phyloP scores from a whole-genome alignment of 2,113 vertebrate genomes.

The Peromyscus leucopus region DNA sequence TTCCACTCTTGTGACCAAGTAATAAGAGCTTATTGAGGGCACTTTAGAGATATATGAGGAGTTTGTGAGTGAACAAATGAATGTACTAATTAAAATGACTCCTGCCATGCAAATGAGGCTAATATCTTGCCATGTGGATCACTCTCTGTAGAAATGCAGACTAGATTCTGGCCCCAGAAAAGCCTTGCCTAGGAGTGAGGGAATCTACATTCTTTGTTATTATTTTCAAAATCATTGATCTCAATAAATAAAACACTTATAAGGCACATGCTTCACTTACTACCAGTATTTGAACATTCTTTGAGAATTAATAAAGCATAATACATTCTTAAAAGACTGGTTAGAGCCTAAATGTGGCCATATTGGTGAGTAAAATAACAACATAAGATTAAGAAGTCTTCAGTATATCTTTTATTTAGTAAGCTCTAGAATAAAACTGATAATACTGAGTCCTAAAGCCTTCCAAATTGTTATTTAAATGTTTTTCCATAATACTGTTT shows the following conservation, averaged over 20 bases:
- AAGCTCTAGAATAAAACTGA: background rate
- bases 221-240: conserved; percentile 10
- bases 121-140: background rate
- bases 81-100: background rate
- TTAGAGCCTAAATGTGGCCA: background rate
- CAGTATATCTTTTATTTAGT: background rate
- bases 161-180: background rate
- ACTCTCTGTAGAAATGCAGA: background rate
- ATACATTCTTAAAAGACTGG: background rate
- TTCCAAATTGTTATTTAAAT: conserved; percentile 17
- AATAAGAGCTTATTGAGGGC: background rate
- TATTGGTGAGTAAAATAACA: background rate
- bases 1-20: background rate
- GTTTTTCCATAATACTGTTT: background rate
- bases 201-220: background rate
- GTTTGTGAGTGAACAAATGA: background rate
- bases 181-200: background rate
- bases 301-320: background rate
- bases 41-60: background rate
- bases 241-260: conserved; percentile 22
- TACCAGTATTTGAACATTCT: background rate
- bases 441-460: background rate
- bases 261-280: background rate
- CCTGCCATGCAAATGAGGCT: background rate
- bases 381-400: background rate